Base-by-base conservation (phyloP, 2,888 invertebrate species). In the Brachycybe producta region DNA sequence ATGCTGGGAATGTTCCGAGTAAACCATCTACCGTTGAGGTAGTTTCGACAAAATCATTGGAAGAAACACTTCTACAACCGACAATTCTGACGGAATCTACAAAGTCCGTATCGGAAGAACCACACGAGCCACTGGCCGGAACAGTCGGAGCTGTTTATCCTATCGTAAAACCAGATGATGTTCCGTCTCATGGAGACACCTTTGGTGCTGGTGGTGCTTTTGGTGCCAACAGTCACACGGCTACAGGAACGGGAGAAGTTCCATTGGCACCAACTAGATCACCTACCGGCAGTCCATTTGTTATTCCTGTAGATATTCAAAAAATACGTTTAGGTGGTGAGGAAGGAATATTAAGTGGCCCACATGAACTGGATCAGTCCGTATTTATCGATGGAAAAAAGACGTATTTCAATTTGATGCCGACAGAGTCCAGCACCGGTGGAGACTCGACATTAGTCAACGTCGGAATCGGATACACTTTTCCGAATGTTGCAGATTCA, bases 301-400 rank as follows among this genome's bases (percentile, higher is more conserved):
- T 74, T n/a, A 71, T 72, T 57, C 72, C 73, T 61, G 73, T 80
- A 2, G 78, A 79, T 61, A 74, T 80, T n/a, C 73, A 76, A 49
- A 73, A 74, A 54, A 70, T 76, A 23, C 54, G 57, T 2, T 48
- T 48, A 17, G 46, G 41, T n/a, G 50, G 49, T 11, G 34, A 26
- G 15, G 15, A 47, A 3, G 44, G 15, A 4, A 43, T 23, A 19
- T 34, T 48, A 7, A 45, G 34, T 19, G 51, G 41, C 11, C 40
- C 43, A 3, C 26, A 41, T 2, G 15, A 42, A 19, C 19, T 54
- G 27, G 82, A 87, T 61, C 84, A 86, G 24, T 88, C 85, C 67
- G 90, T 90, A 15, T 88, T 86, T 23, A 90, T 90, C 52, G 88
- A 90, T 63, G 90, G 90, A 32, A 85, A 88, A 69, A 73, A 86